phyloP scores from a whole-genome alignment of 2,113 vertebrate genomes.

The Triplophysa tibetana region DNA sequence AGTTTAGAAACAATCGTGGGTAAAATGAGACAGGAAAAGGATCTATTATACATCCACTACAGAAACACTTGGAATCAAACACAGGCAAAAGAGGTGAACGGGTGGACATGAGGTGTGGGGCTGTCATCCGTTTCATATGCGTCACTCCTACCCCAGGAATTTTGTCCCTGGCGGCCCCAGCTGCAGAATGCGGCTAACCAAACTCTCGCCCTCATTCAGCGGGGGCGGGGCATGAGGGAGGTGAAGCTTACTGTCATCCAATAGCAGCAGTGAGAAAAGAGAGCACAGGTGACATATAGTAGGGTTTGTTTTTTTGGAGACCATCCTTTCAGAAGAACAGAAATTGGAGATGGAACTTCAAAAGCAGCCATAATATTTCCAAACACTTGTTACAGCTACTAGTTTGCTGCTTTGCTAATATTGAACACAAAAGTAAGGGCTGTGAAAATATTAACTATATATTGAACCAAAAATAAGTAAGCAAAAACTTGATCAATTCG shows the following conservation, averaged over 20 bases:
- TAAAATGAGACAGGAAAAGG: conserved; percentile 41
- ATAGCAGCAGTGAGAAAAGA: conserved; percentile 92
- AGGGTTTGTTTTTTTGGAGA: conserved; percentile 39
- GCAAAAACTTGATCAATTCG: too few relatives aligned
- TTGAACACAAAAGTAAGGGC: too few relatives aligned
- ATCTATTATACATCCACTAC: conserved; percentile 21
- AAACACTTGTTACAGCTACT: neutral
- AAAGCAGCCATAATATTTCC: too few relatives aligned
- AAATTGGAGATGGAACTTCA: neutral
- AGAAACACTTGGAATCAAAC: conserved; percentile 27
- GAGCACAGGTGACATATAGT: conserved; percentile 81
- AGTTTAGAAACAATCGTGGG: conserved; percentile 30
- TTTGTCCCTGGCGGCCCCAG: conserved; percentile 99
- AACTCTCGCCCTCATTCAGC: conserved; percentile 99
- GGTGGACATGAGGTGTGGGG: conserved; percentile 77
- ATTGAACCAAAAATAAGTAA: too few relatives aligned
- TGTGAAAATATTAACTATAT: too few relatives aligned
- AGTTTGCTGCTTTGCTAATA: neutral
- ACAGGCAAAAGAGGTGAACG: conserved; percentile 67
- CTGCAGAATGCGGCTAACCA: conserved; percentile 99
- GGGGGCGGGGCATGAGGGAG: conserved; percentile 98
- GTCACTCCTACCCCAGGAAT: conserved; percentile 99
- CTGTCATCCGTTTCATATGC: conserved; percentile 89
- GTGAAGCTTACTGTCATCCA: conserved; percentile 98
- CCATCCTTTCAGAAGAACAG: neutral